Evolutionary conservation across 2,888 invertebrate genomes (phyloP).

Genomic region (Iselma pallidipennis): DNA sequence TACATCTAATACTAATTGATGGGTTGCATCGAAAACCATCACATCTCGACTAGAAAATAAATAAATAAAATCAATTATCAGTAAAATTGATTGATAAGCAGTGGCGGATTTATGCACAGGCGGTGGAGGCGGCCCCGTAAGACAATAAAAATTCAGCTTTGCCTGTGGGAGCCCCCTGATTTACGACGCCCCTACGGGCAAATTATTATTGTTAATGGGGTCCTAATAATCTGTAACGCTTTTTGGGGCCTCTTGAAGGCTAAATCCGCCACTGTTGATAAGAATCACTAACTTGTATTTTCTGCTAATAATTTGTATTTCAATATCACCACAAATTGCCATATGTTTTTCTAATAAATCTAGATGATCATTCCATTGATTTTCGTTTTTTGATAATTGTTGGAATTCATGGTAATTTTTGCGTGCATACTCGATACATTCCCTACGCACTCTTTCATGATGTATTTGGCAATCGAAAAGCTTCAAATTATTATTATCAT

Average conservation of each 20-base stretch:
- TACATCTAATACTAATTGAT: slow-evolving; percentile 53
- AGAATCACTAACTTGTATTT: slow-evolving; percentile 47
- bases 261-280: no score
- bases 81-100: not conserved
- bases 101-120: not conserved
- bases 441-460: slow-evolving; percentile 73
- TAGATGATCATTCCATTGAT: slow-evolving; percentile 45
- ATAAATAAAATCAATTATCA: slow-evolving; percentile 5
- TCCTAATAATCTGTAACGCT: no score
- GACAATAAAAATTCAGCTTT: no score
- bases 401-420: slow-evolving; percentile 64
- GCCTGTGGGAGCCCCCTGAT: not conserved
- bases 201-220: no score
- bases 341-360: slow-evolving; percentile 51
- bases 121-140: no score
- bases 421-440: slow-evolving; percentile 75
- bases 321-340: slow-evolving; percentile 51
- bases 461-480: slow-evolving; percentile 68
- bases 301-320: slow-evolving; percentile 50
- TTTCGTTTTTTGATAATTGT: slow-evolving; percentile 47
- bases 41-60: slow-evolving; percentile 68
- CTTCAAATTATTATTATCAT: slow-evolving; percentile 46
- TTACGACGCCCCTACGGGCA: no score
- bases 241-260: no score
- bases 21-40: slow-evolving; percentile 67